These are phyloP conservation scores for Numenius arquata DNA, from an alignment of 2,113 vertebrate species.

Conservation along the genomic window DNA sequence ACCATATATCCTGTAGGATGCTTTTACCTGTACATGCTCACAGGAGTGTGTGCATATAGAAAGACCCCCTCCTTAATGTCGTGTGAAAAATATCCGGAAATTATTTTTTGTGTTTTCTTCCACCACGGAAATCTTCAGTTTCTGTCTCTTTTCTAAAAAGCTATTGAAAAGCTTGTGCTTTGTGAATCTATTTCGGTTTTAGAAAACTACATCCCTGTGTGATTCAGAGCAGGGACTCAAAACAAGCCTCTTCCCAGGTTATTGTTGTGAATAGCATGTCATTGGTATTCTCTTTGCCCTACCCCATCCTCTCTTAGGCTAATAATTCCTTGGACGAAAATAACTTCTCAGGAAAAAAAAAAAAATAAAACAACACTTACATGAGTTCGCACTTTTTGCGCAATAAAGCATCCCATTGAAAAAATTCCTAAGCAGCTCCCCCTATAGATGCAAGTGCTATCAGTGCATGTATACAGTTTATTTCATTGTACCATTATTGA, in stretches of 20 bases:
- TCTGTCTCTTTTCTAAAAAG: neutral
- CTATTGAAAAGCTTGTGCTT: neutral
- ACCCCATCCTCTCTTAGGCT: neutral
- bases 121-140: neutral
- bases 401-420: neutral
- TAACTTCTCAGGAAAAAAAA: neutral
- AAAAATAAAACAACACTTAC: neutral
- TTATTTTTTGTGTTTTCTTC: neutral
- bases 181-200: neutral
- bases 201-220: neutral
- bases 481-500: slow-evolving; percentile 4
- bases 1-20: neutral
- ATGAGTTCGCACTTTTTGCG: neutral
- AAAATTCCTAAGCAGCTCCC: neutral
- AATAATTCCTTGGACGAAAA: neutral
- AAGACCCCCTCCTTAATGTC: neutral
- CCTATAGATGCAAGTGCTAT: neutral
- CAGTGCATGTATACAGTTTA: neutral
- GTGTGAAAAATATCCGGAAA: neutral
- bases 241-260: neutral
- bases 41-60: neutral
- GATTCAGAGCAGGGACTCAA: neutral
- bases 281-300: neutral
- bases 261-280: neutral
- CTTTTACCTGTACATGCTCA: neutral